Evolutionary conservation across 2,888 invertebrate species (phyloP).

Genomic region (Oxyscelio sp.): DNA sequence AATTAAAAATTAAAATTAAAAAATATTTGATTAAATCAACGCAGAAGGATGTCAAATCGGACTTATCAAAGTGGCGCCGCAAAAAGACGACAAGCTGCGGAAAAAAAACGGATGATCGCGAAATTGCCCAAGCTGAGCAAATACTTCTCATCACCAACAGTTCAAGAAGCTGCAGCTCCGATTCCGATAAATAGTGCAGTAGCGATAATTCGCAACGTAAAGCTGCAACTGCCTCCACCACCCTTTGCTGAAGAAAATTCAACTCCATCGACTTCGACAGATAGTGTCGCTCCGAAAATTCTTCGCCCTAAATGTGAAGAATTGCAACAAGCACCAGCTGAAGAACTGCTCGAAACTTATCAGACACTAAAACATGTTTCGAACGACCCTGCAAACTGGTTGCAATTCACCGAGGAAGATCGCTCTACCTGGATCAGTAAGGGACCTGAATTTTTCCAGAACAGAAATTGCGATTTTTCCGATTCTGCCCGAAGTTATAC

Average conservation of each 20-base stretch:
- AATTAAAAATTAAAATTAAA: no score
- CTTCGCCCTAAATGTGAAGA: background rate
- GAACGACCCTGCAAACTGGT: constrained; percentile 24
- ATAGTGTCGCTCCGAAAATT: background rate
- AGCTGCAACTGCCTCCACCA: background rate
- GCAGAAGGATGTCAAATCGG: background rate
- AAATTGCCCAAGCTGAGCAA: background rate
- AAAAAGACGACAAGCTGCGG: background rate
- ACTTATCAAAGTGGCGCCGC: background rate
- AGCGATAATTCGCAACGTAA: background rate
- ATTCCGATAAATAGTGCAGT: background rate
- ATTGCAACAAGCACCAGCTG: background rate
- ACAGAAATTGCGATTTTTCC: constrained; percentile 19
- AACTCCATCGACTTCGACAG: background rate
- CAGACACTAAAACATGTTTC: constrained; percentile 7
- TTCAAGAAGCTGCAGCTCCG: background rate
- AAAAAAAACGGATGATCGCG: background rate
- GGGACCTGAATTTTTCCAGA: constrained; percentile 25
- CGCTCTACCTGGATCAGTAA: constrained; percentile 15
- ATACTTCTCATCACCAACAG: background rate
- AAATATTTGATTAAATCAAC: background rate
- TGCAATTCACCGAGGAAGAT: constrained; percentile 4
- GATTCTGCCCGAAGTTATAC: constrained; percentile 1
- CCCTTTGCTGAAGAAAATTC: background rate
- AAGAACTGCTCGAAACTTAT: constrained; percentile 51